phyloP scores from a whole-genome alignment of 2,797 vertebrate genomes.

The Pogoniulus pusillus region DNA sequence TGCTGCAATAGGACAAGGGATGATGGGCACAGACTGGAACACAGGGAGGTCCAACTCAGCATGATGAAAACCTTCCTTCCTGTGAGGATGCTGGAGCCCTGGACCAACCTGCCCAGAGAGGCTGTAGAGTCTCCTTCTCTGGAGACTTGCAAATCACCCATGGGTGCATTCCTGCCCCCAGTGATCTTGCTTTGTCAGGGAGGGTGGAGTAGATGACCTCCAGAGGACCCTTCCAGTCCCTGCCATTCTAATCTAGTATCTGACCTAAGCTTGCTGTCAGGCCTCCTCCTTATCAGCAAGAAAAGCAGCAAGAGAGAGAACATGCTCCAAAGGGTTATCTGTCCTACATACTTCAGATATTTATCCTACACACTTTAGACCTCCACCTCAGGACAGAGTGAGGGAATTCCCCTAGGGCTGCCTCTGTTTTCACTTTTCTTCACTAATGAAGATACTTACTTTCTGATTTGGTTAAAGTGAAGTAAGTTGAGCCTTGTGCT shows the following conservation, averaged over 20 bases:
- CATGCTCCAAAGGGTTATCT: not conserved
- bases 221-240: not conserved
- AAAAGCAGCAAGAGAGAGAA: not conserved
- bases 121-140: too few relatives aligned
- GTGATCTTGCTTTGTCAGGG: too few relatives aligned
- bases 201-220: not conserved
- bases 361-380: not conserved
- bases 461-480: not conserved
- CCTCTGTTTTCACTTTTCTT: accelerated
- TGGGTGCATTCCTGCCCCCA: too few relatives aligned
- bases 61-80: too few relatives aligned
- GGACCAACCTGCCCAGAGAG: too few relatives aligned
- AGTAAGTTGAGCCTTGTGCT: not conserved
- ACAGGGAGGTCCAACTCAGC: too few relatives aligned
- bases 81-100: too few relatives aligned
- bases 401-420: not conserved
- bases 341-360: not conserved
- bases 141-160: too few relatives aligned
- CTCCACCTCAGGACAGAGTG: not conserved
- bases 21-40: too few relatives aligned
- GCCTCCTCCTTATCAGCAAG: not conserved
- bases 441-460: not conserved
- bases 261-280: not conserved
- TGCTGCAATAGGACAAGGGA: too few relatives aligned
- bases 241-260: too few relatives aligned